Conservation (phyloP, 2,888 invertebrate genomes). For the Hemicrepidius hirtus region DNA sequence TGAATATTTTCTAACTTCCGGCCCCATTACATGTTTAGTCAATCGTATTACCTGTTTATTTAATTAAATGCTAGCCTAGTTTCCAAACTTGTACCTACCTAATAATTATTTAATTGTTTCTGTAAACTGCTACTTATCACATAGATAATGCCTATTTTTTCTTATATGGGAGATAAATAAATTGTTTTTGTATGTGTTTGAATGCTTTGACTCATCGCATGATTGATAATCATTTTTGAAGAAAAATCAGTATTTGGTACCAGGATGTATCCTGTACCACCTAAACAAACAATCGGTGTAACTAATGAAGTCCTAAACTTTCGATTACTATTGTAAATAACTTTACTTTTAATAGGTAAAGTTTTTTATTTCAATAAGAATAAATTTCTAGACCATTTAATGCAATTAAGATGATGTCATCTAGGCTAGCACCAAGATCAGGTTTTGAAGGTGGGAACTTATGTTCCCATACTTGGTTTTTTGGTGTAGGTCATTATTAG, state of each 20-base stretch:
- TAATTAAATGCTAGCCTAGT: background rate
- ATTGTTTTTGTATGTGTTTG: background rate
- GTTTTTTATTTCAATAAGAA: no score
- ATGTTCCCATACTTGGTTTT: no score
- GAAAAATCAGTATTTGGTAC: conserved; percentile 47
- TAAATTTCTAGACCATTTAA: no score
- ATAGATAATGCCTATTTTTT: background rate
- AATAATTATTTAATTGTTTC: background rate
- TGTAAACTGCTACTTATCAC: no score
- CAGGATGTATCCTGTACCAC: conserved; percentile 39
- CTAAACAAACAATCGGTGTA: background rate
- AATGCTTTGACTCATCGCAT: conserved; percentile 5
- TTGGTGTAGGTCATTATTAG: no score
- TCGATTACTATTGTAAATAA: no score
- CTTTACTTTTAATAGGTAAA: background rate
- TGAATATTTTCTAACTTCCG: conserved; percentile 17
- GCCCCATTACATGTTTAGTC: conserved; percentile 1
- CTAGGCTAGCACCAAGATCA: no score
- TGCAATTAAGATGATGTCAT: no score
- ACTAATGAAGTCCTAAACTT: no score
- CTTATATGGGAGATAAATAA: background rate
- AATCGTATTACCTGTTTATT: conserved; percentile 22
- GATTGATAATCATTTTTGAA: conserved; percentile 6
- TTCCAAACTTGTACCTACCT: background rate
- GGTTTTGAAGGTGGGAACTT: no score